Conservation (phyloP, 2,113 vertebrate species). For the Micronycteris hirsuta region DNA sequence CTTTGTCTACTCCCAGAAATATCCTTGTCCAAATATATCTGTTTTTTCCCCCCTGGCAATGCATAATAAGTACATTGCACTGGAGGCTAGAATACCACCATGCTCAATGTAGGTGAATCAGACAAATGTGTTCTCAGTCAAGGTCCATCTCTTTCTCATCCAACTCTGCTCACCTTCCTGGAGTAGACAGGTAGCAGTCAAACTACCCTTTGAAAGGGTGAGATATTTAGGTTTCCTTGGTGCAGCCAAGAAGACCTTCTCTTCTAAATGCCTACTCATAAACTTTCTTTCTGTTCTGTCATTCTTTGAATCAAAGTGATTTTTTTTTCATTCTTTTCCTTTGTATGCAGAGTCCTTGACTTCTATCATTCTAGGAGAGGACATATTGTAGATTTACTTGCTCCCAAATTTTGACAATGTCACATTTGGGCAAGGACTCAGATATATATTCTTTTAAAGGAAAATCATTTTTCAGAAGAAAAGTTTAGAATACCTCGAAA, state of each 20-base stretch:
- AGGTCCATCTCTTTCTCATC: not conserved
- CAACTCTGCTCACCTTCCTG: not conserved
- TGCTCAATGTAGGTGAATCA: not conserved
- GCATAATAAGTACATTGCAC: not conserved
- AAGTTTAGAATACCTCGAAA: conserved; percentile 19
- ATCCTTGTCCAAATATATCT: not conserved
- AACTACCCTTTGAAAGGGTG: not conserved
- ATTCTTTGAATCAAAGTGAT: not conserved
- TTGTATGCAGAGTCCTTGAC: not conserved
- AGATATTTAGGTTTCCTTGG: not conserved
- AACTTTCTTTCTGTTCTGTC: not conserved
- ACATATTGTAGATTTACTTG: not conserved
- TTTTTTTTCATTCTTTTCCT: not conserved
- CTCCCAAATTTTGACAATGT: not conserved
- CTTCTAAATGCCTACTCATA: not conserved
- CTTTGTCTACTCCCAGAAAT: not conserved
- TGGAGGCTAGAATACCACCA: not conserved
- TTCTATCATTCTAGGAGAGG: not conserved
- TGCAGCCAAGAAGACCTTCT: not conserved
- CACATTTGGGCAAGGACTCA: not conserved
- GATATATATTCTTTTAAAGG: not conserved
- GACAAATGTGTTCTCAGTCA: not conserved
- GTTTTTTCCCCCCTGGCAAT: not conserved
- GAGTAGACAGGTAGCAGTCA: not conserved
- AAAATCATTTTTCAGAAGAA: conserved; percentile 26